Evolutionary conservation across 1,140 invertebrate genomes (phyloP), one percentile per base, ranked within the genome.

Genomic region (Drosophila jambulina): DNA sequence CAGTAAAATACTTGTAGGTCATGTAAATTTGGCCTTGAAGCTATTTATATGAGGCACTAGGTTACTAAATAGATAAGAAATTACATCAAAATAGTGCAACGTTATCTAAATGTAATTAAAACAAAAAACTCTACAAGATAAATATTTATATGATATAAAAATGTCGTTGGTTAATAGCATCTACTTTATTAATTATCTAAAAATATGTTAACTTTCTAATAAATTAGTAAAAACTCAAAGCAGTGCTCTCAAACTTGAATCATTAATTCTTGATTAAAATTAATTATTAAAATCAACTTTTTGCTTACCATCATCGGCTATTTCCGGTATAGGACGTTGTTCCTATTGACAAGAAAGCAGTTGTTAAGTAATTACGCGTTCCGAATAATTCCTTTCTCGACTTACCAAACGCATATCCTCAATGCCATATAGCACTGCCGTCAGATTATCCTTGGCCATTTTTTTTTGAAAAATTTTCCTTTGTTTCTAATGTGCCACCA

Each of bases 341-440:
- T 96, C 96, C 96, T 96, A 45, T 23, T 13, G 6, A 40, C 1
- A 45, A 42, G 4, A 25, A 10, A 15, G 17, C 1, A 40, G 15
- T 3, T 49, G 0, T 9, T 53, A 4, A 40, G n/a, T 25, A 42
- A 15, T 27, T 12, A 12, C 8, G 0, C 1, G 15, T 8, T 1
- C 17, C 25, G 2, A 27, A 21, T 29, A 4, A 21, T 7, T 10
- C 10, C 42, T 3, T 45, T 27, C 2, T 8, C 5, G 12, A 95
- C 95, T 95, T 93, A 97, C 97, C 94, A 98, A 87, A 87, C 96
- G 92, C 48, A 98, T 93, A 93, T 98, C 97, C 81, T 96, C 95
- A 40, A 96, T 94, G 67, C 95, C 96, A 90, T 97, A 94, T 2
- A 97, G 93, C 68, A 98, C 94, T 46, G 96, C 97, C 38, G 96